These are phyloP conservation scores for Thaumatotibia leucotreta DNA, from an alignment of 1,140 invertebrate species.

Conservation along the genomic window DNA sequence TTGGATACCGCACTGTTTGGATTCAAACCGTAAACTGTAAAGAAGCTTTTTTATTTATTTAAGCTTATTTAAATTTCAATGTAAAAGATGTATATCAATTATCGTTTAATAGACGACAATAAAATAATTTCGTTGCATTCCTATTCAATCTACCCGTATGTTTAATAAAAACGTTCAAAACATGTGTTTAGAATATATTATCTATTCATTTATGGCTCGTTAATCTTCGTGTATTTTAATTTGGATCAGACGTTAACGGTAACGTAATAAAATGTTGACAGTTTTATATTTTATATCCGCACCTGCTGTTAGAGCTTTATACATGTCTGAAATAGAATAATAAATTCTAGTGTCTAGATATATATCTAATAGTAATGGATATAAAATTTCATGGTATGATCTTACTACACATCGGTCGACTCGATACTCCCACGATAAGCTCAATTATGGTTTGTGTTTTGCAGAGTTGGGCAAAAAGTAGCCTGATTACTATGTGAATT, in stretches of 20 bases:
- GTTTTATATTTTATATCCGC: neutral
- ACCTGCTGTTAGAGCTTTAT: neutral
- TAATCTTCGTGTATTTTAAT: neutral
- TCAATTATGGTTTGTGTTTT: too few species aligned
- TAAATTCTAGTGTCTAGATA: too few species aligned
- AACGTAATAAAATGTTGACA: neutral
- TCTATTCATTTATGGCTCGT: neutral
- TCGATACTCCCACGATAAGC: too few species aligned
- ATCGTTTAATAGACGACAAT: neutral
- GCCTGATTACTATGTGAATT: too few species aligned
- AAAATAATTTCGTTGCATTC: neutral
- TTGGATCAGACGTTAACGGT: neutral
- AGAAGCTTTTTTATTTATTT: neutral
- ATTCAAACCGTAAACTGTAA: neutral
- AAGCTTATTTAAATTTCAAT: neutral
- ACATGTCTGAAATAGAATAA: too few species aligned
- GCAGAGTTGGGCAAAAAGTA: too few species aligned
- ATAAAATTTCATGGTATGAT: too few species aligned
- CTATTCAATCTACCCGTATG: neutral
- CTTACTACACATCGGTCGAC: too few species aligned
- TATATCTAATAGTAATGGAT: too few species aligned
- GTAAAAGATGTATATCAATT: neutral
- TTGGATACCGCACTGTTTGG: neutral
- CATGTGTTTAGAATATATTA: slow-evolving; percentile 2
- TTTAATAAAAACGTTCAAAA: neutral